Base-by-base conservation (phyloP, 2,797 vertebrate genomes). In the Anniella stebbinsi region DNA sequence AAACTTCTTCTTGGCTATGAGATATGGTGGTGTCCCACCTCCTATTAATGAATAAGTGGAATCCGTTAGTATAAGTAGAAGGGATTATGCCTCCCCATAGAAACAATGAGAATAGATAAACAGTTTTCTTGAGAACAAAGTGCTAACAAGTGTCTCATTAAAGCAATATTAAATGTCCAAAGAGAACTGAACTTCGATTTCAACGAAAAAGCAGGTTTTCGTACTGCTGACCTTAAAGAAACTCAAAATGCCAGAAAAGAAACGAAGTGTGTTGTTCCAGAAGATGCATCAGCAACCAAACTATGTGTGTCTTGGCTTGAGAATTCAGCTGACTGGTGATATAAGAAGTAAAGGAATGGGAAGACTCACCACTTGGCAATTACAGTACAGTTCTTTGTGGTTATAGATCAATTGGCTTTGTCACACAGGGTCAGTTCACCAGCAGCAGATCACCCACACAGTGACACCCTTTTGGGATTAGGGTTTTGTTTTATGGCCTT, bases 161-260 rank as follows among this genome's bases (percentile, higher is more conserved):
- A 86, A 94, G 63, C 41, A 67, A 92, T 41, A 87, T 67, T 73
- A 87, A 92, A 84, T 89, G 21, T 87, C 87, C 92, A 84, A 51
- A 86, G 80, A 95, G 60, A 89, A 36, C 45, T 80, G 87, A 90
- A 88, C 38, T 89, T 88, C 87, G 78, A 78, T 66, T 90, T 75
- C 92, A 91, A 90, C 13, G 69, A 63, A 94, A 95, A 93, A 38
- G 70, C 54, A 1, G n/a, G 69, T 67, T 83, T 88, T 84, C 91
- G 88, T 84, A 84, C 36, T 0, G 4, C 80, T 88, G 92, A 80
- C 75, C 94, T 86, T 0, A 88, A 60, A 76, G 6, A 91, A 90
- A 93, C 94, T 60, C 30, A 70, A 89, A 94, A 87, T n/a, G 85
- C 69, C 91, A 97, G 91, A 94, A 90, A 92, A 94, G 89, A 95